A percentile compares a stretch with the other conserved stretches of the same genome.
phyloP scores from a whole-genome alignment of 2,888 invertebrate genomes.

The Drosophila anomalata region DNA sequence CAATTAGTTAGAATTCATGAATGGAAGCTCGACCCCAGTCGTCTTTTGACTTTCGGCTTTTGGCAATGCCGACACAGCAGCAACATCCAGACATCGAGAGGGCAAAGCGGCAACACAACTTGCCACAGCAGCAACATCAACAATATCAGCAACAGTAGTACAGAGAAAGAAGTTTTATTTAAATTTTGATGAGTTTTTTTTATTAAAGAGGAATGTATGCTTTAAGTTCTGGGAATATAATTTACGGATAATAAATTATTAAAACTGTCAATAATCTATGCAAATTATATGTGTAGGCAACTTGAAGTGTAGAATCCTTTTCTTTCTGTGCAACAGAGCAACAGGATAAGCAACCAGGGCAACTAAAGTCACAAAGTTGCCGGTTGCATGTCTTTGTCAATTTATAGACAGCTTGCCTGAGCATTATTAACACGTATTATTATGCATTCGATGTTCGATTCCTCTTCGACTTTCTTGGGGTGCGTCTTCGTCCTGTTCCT shows the following conservation, averaged over 20 bases:
- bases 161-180: neutral
- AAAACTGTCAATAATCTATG: too few species aligned
- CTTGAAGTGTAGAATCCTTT: neutral
- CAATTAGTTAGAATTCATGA: constrained; percentile 83
- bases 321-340: constrained; percentile 11
- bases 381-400: constrained; percentile 81
- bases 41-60: constrained; percentile 56
- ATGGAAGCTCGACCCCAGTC: constrained; percentile 66
- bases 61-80: constrained; percentile 58
- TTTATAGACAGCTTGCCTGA: constrained; percentile 79
- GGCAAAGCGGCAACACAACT: constrained; percentile 10
- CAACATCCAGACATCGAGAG: constrained; percentile 15
- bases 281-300: too few species aligned
- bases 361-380: constrained; percentile 32
- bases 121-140: constrained; percentile 13
- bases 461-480: constrained; percentile 31
- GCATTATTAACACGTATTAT: constrained; percentile 81
- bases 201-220: too few species aligned
- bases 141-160: neutral
- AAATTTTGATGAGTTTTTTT: too few species aligned
- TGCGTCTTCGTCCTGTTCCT: constrained; percentile 27
- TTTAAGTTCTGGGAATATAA: too few species aligned
- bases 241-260: too few species aligned
- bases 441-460: constrained; percentile 60
- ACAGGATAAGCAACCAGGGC: constrained; percentile 7